Conservation (phyloP, 1,140 invertebrate genomes). For the Drosophila pseudoobscura region DNA sequence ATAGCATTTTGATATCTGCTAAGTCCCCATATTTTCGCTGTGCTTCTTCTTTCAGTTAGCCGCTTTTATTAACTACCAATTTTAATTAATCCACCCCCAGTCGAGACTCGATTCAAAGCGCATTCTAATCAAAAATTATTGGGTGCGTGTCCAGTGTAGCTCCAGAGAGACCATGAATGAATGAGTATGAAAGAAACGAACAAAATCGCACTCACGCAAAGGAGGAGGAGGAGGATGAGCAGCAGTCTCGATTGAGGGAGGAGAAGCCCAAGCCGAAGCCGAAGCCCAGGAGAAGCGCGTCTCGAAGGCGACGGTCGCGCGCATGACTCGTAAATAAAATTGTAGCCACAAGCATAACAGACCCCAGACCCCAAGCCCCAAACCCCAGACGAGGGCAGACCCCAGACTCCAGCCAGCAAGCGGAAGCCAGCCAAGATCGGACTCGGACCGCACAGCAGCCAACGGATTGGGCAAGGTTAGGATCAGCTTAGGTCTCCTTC, state of each 20-base stretch:
- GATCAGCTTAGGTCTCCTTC: slow-evolving; percentile 32
- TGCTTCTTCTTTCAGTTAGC: not conserved
- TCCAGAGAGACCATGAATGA: slow-evolving; percentile 65
- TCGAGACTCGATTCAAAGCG: not conserved
- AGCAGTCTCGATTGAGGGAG: not conserved
- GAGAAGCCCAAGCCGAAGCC: not conserved
- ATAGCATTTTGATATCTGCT: not conserved
- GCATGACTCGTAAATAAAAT: slow-evolving; percentile 83
- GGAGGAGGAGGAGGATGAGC: not conserved
- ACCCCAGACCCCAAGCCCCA: slow-evolving; percentile 12
- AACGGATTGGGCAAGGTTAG: slow-evolving; percentile 58
- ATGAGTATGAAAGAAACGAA: slow-evolving; percentile 58
- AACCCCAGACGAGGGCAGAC: not conserved
- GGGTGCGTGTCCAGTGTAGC: slow-evolving; percentile 62
- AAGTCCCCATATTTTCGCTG: not conserved
- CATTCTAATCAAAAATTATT: slow-evolving; percentile 71
- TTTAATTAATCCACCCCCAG: slow-evolving; percentile 66
- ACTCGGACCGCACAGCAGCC: slow-evolving; percentile 64
- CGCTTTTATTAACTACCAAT: slow-evolving; percentile 2
- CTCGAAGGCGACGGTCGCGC: slow-evolving; percentile 63
- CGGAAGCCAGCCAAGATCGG: slow-evolving; percentile 63
- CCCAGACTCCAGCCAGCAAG: slow-evolving; percentile 28
- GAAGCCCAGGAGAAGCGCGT: slow-evolving; percentile 18
- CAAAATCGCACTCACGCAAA: slow-evolving; percentile 58
- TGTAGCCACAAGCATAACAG: slow-evolving; percentile 65